Evolutionary conservation across 2,797 vertebrate species (phyloP), one percentile per base, ranked within the genome.

Genomic region (Oreochromis mossambicus): DNA sequence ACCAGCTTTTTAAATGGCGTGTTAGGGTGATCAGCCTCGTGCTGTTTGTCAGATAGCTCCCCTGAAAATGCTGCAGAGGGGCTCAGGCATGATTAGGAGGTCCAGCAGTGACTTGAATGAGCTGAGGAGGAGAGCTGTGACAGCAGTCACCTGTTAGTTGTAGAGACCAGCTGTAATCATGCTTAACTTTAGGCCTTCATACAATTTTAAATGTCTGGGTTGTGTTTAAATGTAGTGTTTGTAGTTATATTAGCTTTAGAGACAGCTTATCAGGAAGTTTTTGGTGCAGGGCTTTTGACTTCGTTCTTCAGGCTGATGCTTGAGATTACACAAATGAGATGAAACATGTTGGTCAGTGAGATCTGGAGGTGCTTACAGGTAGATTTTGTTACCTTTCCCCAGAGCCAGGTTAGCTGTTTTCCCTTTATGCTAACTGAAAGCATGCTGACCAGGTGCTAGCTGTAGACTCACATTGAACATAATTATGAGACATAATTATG

Each of bases 171-270:
- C 38, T 10, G 21, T 17, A 46, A 46, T 46, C 38, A 17, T 70
- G 66, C 66, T 15, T 70, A 70, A 46, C 38, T 43, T 46, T 70
- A 46, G 19, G 3, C 13, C 66, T 26, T 70, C 26, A 46, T 70
- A 26, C 38, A 70, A 0, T 26, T 43, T 24, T 15, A 68, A 68
- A 70, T 46, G 21, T 0, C 5, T 46, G 14, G 3, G 41, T 73
- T 48, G 15, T 73, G 41, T 73, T 48, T 5, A 48, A 48, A 48
- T 29, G 24, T 29, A 48, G 10, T 17, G 24, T 14, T 48, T 73
- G 15, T 5, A 29, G 4, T 75, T 75, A 32, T 8, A 50, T 50
- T 29, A 8, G 46, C 26, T 0, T 12, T 50, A n/a, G 11, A 75
- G 68, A 32, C 9, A 12, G 43, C 7, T n/a, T 75, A 32, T 32